Conservation (phyloP, 2,888 invertebrate species). For the Cryptocephalus primarius region DNA sequence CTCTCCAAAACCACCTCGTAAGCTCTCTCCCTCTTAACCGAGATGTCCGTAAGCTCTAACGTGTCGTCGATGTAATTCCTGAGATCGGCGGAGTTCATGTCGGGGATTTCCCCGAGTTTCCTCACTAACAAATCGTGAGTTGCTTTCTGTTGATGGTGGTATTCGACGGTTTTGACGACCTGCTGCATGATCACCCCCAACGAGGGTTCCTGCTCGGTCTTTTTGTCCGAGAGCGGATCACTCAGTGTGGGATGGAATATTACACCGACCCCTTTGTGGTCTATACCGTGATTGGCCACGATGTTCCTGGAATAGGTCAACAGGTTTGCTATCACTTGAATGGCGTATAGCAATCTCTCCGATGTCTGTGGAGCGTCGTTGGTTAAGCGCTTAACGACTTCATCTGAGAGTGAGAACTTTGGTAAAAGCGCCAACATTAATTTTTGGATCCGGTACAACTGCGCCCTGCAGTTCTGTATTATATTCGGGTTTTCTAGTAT, state of each 20-base stretch:
- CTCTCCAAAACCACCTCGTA: conserved; percentile 42
- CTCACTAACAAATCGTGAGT: conserved; percentile 40
- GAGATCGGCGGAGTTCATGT: conserved; percentile 45
- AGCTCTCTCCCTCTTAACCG: conserved; percentile 27
- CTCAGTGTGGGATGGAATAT: conserved; percentile 43
- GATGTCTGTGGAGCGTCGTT: conserved; percentile 32
- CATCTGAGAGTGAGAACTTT: conserved; percentile 45
- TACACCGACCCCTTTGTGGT: conserved; percentile 42
- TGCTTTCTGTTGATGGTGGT: conserved; percentile 41
- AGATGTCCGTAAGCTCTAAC: conserved; percentile 22
- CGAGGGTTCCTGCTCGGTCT: conserved; percentile 34
- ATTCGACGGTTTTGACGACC: conserved; percentile 43
- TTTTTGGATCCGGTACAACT: conserved; percentile 57
- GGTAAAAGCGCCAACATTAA: conserved; percentile 66
- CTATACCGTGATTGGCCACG: conserved; percentile 44
- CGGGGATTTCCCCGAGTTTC: conserved; percentile 40
- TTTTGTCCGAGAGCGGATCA: conserved; percentile 24
- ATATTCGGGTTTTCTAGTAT: conserved; percentile 31
- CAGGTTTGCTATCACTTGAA: conserved; percentile 61
- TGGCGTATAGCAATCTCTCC: conserved; percentile 36
- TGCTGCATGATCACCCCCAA: conserved; percentile 46
- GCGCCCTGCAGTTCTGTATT: conserved; percentile 43
- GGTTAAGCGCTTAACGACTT: conserved; percentile 31
- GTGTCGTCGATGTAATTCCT: conserved; percentile 39
- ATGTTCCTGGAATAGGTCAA: conserved; percentile 60